Evolutionary conservation across 2,113 vertebrate genomes (phyloP), one percentile per base, ranked within the genome.

Genomic region (Deroptyus accipitrinus): DNA sequence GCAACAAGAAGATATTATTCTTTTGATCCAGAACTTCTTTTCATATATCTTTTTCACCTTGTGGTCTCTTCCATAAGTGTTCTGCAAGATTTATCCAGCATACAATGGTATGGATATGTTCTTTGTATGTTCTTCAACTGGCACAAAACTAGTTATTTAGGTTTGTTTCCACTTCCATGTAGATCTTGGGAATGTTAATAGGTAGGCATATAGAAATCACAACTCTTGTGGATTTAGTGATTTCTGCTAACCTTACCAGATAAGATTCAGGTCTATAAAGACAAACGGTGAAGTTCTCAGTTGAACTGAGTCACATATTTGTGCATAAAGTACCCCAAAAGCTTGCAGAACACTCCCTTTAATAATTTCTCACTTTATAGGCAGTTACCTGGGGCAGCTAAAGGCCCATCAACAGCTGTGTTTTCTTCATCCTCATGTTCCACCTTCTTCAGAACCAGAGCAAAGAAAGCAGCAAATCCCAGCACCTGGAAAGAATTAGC

Each of bases 391-490:
- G 97, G 57, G 54, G 85, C n/a, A 42, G 82, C 85, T 48, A 98
- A 94, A 31, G 54, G 13, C 27, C 85, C 91, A 13, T 57, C 86
- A 44, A 98, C 78, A 46, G 81, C 41, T 30, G 88, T 73, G 41
- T 90, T 76, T 80, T 87, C 95, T 46, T 98, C 99, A 55, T 99
- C 99, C 55, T 99, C 99, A 5, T 99, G 98, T 63, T 99, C 99
- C 17, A 98, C 97, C 78, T 97, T 99, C 96, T 99, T 99, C 83
- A 99, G 96, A 93, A 99, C 98, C 72, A 99, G 98, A 68, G 99
- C 98, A 96, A 99, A 99, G 96, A 99, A 99, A 80, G 99, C 98
- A 83, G 99, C 99, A 97, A 99, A 99, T 66, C 99, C 99, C 93
- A 99, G 97, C 73, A 99, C 99, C 99, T 99, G 86, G 30, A 90